Evolutionary conservation across 2,888 invertebrate genomes (phyloP).

Genomic region (Falcaria lacertinaria): DNA sequence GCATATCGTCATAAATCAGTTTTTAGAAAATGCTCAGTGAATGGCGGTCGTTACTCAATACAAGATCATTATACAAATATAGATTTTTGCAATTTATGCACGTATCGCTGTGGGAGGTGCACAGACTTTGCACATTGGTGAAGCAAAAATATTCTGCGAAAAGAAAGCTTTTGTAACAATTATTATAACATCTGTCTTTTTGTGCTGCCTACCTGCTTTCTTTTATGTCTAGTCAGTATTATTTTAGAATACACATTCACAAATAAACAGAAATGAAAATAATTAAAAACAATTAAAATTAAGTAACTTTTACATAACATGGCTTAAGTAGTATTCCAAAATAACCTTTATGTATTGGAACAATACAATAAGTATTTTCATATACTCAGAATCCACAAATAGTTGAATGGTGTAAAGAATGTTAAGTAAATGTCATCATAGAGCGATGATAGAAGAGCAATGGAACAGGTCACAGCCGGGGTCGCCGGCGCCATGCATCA

Average conservation of each 20-base stretch:
- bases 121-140: slow-evolving; percentile 51
- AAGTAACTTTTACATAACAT: no score
- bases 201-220: slow-evolving; percentile 49
- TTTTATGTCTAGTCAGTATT: slow-evolving; percentile 14
- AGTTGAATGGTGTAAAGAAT: slow-evolving; percentile 1
- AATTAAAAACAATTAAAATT: no score
- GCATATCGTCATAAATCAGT: slow-evolving; percentile 75
- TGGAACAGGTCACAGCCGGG: slow-evolving; percentile 63
- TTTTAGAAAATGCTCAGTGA: slow-evolving; percentile 57
- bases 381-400: no score
- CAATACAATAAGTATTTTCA: background rate
- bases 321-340: background rate
- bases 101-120: slow-evolving; percentile 73
- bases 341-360: background rate
- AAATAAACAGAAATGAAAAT: no score
- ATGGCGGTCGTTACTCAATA: slow-evolving; percentile 70
- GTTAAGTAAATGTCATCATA: slow-evolving; percentile 12
- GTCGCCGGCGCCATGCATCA: slow-evolving; percentile 74
- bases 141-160: slow-evolving; percentile 54
- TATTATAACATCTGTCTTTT: slow-evolving; percentile 43
- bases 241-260: no score
- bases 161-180: slow-evolving; percentile 57
- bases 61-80: slow-evolving; percentile 77
- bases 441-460: slow-evolving; percentile 64
- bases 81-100: slow-evolving; percentile 73